Evolutionary conservation across 2,113 vertebrate species (phyloP), one percentile per base, ranked within the genome.

Genomic region (Paramisgurnus dabryanus): DNA sequence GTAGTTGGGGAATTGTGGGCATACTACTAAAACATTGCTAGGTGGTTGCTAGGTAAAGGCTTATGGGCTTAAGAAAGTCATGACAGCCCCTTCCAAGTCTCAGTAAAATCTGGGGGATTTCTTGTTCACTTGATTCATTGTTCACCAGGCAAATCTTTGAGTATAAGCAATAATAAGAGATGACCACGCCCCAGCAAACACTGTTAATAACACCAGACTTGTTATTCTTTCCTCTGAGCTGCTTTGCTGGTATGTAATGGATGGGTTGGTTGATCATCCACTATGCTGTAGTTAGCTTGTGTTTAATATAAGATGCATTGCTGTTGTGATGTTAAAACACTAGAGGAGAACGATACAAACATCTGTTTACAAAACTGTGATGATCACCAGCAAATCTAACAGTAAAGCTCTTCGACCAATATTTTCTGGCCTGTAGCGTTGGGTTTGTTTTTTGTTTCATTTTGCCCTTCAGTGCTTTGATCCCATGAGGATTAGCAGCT

Each of bases 191-290:
- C 17, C 17, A 17, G 17, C 15, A 58, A 18, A 58, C n/a, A n/a
- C 55, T 58, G 17, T 58, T 58, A 6, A 58, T 58, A 58, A 58
- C 55, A n/a, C 17, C 87, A 86, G 87, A 83, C 87, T 34, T 84
- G 76, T 85, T 81, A 84, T 65, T 84, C 85, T 87, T 90, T 90
- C 84, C 71, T 67, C 88, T 55, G 71, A 87, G 84, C 82, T 89
- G 88, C 86, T 83, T 85, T 73, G 13, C 55, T 88, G 90, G 89
- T 91, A 91, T 90, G 88, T 80, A 79, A 86, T 83, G 43, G 27
- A 22, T 43, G 34, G 57, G 12, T 61, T 43, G 41, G 34, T n/a
- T 18, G 17, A 4, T 5, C 18, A 61, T 1, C 22, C 27, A 3
- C 27, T 53, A 2, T 18, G 41, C 27, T 71, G 6, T 8, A 50